Evolutionary conservation across 2,888 invertebrate species (phyloP).

Genomic region (Phaedon cochleariae): DNA sequence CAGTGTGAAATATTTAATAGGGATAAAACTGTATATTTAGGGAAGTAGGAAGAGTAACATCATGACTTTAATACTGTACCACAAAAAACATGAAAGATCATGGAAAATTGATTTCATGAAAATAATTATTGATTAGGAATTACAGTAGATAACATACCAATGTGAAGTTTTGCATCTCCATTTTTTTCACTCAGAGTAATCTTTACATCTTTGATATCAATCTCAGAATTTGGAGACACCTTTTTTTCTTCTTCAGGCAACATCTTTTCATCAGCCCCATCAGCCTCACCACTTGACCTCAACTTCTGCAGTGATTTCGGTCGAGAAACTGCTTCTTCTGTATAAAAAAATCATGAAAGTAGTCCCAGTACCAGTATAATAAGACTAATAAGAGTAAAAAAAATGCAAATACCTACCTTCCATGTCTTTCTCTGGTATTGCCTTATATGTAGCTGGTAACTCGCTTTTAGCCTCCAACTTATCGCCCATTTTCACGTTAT

Average conservation of each 20-base stretch:
- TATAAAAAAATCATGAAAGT: conserved; percentile 29
- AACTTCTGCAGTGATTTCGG: conserved; percentile 62
- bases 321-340: conserved; percentile 52
- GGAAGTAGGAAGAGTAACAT: background rate
- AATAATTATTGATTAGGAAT: too few species aligned
- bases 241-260: conserved; percentile 67
- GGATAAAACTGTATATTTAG: too few species aligned
- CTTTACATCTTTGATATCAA: conserved; percentile 75
- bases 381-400: conserved; percentile 10
- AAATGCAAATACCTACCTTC: conserved; percentile 58
- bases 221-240: conserved; percentile 64
- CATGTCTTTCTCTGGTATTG: conserved; percentile 68
- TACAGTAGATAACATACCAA: conserved; percentile 74
- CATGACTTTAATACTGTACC: background rate
- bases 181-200: conserved; percentile 61
- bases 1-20: too few species aligned
- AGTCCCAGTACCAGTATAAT: conserved; percentile 1
- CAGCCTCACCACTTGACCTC: conserved; percentile 59
- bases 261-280: conserved; percentile 78
- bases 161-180: conserved; percentile 89
- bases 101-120: too few species aligned
- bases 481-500: conserved; percentile 21
- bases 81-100: too few species aligned
- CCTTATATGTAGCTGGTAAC: conserved; percentile 63
- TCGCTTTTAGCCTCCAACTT: conserved; percentile 17